A percentile compares a stretch with the other conserved stretches of the same genome.
Evolutionary conservation across 1,140 invertebrate genomes (phyloP).

Genomic region (Carcinoscorpius rotundicauda): DNA sequence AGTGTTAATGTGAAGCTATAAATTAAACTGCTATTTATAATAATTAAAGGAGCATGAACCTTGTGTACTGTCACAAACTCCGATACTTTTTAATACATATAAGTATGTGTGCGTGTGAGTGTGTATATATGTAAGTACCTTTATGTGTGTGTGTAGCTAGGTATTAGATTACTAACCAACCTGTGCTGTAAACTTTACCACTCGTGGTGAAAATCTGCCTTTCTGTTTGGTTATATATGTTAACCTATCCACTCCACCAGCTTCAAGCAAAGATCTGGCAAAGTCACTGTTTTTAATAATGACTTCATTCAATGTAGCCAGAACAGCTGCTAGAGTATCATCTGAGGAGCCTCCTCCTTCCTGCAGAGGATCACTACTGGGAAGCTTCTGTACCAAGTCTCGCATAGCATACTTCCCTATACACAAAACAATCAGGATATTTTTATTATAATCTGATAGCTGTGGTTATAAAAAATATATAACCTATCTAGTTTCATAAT

Average conservation of each 20-base stretch:
- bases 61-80: too few relatives aligned
- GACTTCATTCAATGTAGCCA: slow-evolving; percentile 95
- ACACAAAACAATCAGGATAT: not conserved
- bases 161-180: not conserved
- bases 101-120: too few relatives aligned
- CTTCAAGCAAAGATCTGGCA: slow-evolving; percentile 74
- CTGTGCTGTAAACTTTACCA: slow-evolving; percentile 85
- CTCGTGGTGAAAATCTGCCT: slow-evolving; percentile 74
- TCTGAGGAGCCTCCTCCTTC: slow-evolving; percentile 74
- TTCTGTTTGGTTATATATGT: slow-evolving; percentile 77
- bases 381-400: slow-evolving; percentile 84
- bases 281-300: slow-evolving; percentile 94
- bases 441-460: too few relatives aligned
- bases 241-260: slow-evolving; percentile 80
- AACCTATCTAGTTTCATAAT: too few relatives aligned
- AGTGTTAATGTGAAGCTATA: too few relatives aligned
- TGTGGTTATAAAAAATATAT: too few relatives aligned
- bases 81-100: too few relatives aligned
- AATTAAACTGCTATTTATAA: too few relatives aligned
- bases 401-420: slow-evolving; percentile 87
- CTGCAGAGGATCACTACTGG: slow-evolving; percentile 62
- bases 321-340: slow-evolving; percentile 89
- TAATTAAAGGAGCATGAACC: too few relatives aligned
- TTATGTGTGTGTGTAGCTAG: too few relatives aligned
- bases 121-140: not conserved